A percentile compares a stretch with the other conserved stretches of the same genome.
Evolutionary conservation across 2,888 invertebrate genomes (phyloP).

Genomic region (Chrysomela aeneicollis): DNA sequence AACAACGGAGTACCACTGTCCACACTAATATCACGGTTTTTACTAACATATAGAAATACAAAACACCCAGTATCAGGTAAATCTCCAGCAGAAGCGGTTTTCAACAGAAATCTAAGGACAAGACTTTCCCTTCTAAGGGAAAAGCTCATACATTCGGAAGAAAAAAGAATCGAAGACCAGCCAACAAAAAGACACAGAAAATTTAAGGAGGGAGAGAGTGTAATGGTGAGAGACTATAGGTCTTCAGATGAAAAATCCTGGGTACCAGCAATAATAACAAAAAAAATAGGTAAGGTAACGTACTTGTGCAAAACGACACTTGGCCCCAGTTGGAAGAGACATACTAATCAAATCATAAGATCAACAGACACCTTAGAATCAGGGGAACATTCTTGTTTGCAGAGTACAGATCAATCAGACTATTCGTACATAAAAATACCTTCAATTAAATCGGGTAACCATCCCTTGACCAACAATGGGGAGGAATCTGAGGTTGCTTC

Average conservation of each 20-base stretch:
- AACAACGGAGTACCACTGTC: constrained; percentile 4
- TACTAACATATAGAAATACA: constrained; percentile 10
- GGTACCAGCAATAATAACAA: constrained; percentile 7
- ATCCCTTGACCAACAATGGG: constrained; percentile 3
- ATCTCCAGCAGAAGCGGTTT: constrained; percentile 6
- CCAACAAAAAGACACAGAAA: constrained; percentile 6
- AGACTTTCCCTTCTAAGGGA: constrained; percentile 5
- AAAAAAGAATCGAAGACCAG: neutral
- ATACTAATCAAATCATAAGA: constrained; percentile 11
- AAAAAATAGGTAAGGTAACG: constrained; percentile 12
- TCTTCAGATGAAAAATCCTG: constrained; percentile 2
- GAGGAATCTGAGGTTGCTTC: neutral
- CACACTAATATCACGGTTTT: constrained; percentile 13
- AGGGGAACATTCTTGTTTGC: constrained; percentile 14
- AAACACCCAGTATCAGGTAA: constrained; percentile 14
- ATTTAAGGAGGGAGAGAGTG: constrained; percentile 14
- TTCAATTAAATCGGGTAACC: neutral
- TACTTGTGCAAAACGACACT: constrained; percentile 2
- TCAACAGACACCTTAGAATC: neutral
- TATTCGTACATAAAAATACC: neutral
- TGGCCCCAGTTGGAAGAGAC: constrained; percentile 14
- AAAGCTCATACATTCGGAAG: neutral
- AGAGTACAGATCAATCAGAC: constrained; percentile 3
- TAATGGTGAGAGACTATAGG: constrained; percentile 15
- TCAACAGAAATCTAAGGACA: constrained; percentile 14